These are phyloP conservation scores for Cantharis rustica DNA, from an alignment of 2,888 invertebrate species.

Conservation along the genomic window DNA sequence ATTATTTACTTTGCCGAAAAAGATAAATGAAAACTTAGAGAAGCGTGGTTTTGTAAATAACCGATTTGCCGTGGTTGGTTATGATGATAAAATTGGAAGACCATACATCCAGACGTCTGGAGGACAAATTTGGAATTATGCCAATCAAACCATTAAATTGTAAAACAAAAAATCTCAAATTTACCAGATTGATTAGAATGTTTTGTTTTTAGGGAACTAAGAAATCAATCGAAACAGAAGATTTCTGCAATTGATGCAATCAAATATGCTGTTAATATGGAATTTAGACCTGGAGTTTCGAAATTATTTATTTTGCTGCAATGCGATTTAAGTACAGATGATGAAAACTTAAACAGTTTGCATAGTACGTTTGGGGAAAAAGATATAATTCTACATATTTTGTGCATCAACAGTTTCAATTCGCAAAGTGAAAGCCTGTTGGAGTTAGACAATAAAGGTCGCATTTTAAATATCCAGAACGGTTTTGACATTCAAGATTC, in stretches of 20 bases:
- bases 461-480: constrained; percentile 12
- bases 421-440: not conserved
- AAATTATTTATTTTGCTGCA: constrained; percentile 77
- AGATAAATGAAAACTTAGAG: constrained; percentile 65
- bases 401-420: constrained; percentile 32
- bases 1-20: constrained; percentile 67
- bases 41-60: constrained; percentile 69
- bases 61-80: constrained; percentile 56
- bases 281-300: constrained; percentile 77
- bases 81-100: constrained; percentile 30
- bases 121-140: constrained; percentile 30
- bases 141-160: constrained; percentile 6
- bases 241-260: constrained; percentile 63
- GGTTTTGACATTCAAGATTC: not conserved
- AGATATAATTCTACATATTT: constrained; percentile 36
- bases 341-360: constrained; percentile 33
- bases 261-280: constrained; percentile 67
- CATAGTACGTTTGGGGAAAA: constrained; percentile 37
- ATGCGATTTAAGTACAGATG: constrained; percentile 54
- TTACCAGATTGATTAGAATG: no score
- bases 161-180: not conserved
- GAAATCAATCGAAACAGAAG: not conserved
- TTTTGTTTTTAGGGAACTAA: not conserved
- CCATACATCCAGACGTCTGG: constrained; percentile 31
- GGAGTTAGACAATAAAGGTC: constrained; percentile 15